Evolutionary conservation across 1,140 invertebrate species (phyloP).

Genomic region (Solenopsis fugax): DNA sequence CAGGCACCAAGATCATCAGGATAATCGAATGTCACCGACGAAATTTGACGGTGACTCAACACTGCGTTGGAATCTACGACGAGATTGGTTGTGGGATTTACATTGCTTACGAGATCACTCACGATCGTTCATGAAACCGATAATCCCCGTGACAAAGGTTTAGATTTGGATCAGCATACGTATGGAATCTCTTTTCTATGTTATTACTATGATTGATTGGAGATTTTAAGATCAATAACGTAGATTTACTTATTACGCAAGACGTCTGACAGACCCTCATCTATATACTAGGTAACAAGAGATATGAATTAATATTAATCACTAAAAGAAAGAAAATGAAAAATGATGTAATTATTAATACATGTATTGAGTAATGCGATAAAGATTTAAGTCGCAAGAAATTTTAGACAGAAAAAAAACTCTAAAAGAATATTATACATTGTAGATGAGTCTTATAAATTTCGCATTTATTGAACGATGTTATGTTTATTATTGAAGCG

Average conservation of each 20-base stretch:
- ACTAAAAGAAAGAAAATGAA: background rate
- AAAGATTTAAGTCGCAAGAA: background rate
- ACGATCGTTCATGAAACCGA: background rate
- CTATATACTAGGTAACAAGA: background rate
- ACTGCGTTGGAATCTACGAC: background rate
- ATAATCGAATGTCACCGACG: conserved; percentile 42
- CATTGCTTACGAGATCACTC: background rate
- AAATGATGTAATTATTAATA: conserved; percentile 4
- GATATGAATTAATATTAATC: background rate
- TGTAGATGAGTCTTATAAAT: background rate
- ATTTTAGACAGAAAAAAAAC: background rate
- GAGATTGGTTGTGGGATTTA: background rate
- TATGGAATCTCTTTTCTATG: background rate
- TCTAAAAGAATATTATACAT: background rate
- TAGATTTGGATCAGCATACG: too few species aligned
- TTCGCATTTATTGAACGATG: background rate
- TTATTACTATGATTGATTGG: conserved; percentile 9
- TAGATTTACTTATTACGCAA: background rate
- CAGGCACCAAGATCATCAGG: background rate
- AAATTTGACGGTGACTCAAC: conserved; percentile 30
- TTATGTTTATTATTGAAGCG: background rate
- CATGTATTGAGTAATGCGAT: background rate
- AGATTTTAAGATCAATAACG: background rate
- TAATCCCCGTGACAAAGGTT: background rate
- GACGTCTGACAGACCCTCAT: background rate